A percentile compares a stretch with the other conserved stretches of the same genome.
phyloP scores from a whole-genome alignment of 2,113 vertebrate species.

The Dasypus novemcinctus region DNA sequence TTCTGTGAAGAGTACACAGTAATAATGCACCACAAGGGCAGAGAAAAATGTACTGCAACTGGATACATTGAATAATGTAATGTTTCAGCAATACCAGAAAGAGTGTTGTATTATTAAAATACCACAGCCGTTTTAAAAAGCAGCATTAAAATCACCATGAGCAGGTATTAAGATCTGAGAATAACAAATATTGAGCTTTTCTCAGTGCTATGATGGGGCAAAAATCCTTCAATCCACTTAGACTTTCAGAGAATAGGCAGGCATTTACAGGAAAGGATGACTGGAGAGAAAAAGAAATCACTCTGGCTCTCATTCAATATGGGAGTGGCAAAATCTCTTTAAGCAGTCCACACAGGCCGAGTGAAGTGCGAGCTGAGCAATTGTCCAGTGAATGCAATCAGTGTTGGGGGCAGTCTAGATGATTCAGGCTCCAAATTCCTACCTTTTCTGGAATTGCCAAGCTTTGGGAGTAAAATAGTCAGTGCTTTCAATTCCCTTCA shows the following conservation, averaged over 20 bases:
- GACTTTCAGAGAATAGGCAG: constrained; percentile 44
- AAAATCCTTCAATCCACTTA: constrained; percentile 51
- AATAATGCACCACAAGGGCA: constrained; percentile 47
- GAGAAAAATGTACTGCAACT: constrained; percentile 53
- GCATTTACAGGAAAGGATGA: constrained; percentile 48
- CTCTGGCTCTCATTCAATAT: background rate
- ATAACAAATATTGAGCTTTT: constrained; percentile 68
- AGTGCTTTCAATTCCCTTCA: background rate
- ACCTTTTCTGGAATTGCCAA: background rate
- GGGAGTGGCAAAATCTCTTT: background rate
- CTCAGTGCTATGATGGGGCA: background rate
- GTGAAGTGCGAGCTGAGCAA: background rate
- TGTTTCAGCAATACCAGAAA: constrained; percentile 64
- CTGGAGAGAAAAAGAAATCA: constrained; percentile 14
- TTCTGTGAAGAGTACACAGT: constrained; percentile 54
- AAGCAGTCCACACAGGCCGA: background rate
- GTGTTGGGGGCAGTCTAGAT: background rate
- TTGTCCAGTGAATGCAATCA: background rate
- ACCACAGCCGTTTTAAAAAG: constrained; percentile 59
- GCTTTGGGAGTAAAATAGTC: background rate
- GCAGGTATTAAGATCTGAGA: constrained; percentile 55
- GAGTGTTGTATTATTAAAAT: constrained; percentile 66
- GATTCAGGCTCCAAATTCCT: background rate
- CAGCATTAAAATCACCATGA: constrained; percentile 46
- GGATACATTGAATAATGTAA: constrained; percentile 67